Percentiles rank a stretch among this genome's conserved stretches.
phyloP scores from a whole-genome alignment of 2,888 invertebrate genomes.

The Muschampia plurimacula region DNA sequence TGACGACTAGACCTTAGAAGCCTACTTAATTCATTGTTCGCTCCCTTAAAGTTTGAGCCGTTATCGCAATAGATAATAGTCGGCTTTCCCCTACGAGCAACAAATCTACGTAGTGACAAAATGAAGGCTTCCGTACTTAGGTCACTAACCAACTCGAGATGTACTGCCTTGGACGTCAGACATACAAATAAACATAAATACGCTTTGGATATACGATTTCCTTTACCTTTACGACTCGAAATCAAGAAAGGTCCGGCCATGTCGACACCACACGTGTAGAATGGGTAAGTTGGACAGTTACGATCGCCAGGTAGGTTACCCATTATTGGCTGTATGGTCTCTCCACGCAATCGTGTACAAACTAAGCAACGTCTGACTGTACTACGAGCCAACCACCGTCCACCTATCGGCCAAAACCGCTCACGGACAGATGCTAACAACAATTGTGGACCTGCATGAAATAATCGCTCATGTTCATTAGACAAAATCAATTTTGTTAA shows the following conservation, averaged over 20 bases:
- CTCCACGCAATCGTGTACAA: slow-evolving; percentile 14
- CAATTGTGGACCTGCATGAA: slow-evolving; percentile 9
- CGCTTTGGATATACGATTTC: slow-evolving; percentile 14
- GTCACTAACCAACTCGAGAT: slow-evolving; percentile 33
- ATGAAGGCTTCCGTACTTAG: slow-evolving; percentile 29
- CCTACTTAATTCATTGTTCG: slow-evolving; percentile 43
- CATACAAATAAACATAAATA: slow-evolving; percentile 37
- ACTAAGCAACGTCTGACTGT: slow-evolving; percentile 5
- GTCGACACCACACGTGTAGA: slow-evolving; percentile 24
- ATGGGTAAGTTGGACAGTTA: slow-evolving; percentile 2
- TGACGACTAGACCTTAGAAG: slow-evolving; percentile 32
- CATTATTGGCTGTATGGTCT: slow-evolving; percentile 19
- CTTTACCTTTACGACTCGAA: slow-evolving; percentile 18
- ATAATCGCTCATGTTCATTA: slow-evolving; percentile 1
- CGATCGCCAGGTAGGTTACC: slow-evolving; percentile 14
- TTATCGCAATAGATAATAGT: slow-evolving; percentile 29
- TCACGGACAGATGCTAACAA: slow-evolving; percentile 11
- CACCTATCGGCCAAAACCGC: slow-evolving; percentile 18
- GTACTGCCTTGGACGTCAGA: slow-evolving; percentile 32
- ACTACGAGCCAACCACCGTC: slow-evolving; percentile 6
- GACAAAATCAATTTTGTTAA: background rate
- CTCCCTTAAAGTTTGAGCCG: slow-evolving; percentile 32
- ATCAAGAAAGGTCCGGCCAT: slow-evolving; percentile 21
- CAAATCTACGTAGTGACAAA: slow-evolving; percentile 29
- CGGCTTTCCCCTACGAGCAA: slow-evolving; percentile 36